A percentile compares a stretch with the other conserved stretches of the same genome.
These are phyloP conservation scores for Triplophysa tibetana DNA, from an alignment of 2,113 vertebrate species.

Conservation along the genomic window DNA sequence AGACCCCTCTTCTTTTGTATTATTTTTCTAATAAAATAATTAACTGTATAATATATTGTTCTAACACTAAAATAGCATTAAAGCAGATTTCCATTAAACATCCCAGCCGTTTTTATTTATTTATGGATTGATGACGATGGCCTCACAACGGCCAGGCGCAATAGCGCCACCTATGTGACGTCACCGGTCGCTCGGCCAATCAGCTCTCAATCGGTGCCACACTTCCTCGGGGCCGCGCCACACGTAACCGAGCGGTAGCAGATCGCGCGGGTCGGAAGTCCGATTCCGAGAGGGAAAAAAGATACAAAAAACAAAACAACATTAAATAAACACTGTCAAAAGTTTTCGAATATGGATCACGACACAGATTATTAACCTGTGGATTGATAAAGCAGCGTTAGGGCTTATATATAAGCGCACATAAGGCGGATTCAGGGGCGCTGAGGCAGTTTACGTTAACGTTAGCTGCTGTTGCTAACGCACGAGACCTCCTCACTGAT, in stretches of 20 bases:
- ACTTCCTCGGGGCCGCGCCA: constrained; percentile 31
- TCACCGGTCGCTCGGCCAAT: constrained; percentile 15
- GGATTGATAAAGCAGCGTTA: not conserved
- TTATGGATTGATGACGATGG: no score
- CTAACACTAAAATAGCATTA: no score
- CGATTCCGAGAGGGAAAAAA: constrained; percentile 17
- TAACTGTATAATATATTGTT: no score
- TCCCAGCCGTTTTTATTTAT: no score
- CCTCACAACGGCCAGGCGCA: not conserved
- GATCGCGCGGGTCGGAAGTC: constrained; percentile 38
- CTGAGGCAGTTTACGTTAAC: not conserved
- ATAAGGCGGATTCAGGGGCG: not conserved
- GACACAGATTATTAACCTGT: not conserved
- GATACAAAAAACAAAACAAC: constrained; percentile 37
- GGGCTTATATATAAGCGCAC: not conserved
- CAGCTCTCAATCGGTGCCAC: not conserved
- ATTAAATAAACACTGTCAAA: constrained; percentile 25
- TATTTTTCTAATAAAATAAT: no score
- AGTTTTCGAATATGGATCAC: constrained; percentile 16
- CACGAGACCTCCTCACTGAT: constrained; percentile 5
- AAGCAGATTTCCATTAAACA: no score
- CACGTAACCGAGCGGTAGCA: constrained; percentile 1
- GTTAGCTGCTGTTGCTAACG: constrained; percentile 16
- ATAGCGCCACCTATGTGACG: not conserved
- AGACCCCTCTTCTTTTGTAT: no score